phyloP scores from a whole-genome alignment of 2,888 invertebrate genomes.

The Phaonia tiefii region DNA sequence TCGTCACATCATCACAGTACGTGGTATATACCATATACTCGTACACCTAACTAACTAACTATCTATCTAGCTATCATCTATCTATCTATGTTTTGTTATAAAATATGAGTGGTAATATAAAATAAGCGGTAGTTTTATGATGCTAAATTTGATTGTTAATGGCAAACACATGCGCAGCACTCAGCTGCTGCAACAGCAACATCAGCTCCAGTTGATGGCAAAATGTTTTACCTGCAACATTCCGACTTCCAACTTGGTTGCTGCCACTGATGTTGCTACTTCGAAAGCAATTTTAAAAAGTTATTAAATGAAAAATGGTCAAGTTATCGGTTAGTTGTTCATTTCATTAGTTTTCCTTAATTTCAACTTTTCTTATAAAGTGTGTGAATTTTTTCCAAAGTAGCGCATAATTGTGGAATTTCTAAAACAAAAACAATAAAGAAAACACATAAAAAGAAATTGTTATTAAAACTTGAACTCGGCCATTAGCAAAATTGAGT shows the following conservation, averaged over 20 bases:
- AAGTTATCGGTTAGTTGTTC: conserved; percentile 45
- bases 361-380: conserved; percentile 24
- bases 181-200: background rate
- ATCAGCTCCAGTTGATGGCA: background rate
- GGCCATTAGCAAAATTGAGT: conserved; percentile 7
- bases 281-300: conserved; percentile 38
- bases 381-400: conserved; percentile 51
- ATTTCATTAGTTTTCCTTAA: conserved; percentile 5
- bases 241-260: background rate
- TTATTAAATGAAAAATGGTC: conserved; percentile 47
- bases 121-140: conserved; percentile 62
- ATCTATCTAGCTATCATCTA: conserved; percentile 15
- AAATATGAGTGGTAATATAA: conserved; percentile 61
- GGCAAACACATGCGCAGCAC: conserved; percentile 47
- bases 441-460: conserved; percentile 52
- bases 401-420: background rate
- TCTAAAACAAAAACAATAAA: conserved; percentile 4
- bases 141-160: conserved; percentile 63
- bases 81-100: conserved; percentile 43
- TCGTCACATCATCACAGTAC: background rate
- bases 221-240: conserved; percentile 2
- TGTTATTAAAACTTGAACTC: conserved; percentile 36
- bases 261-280: background rate
- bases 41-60: background rate
- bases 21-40: background rate